Evolutionary conservation across 2,797 vertebrate genomes (phyloP).

Genomic region (Triplophysa yarkandensis): DNA sequence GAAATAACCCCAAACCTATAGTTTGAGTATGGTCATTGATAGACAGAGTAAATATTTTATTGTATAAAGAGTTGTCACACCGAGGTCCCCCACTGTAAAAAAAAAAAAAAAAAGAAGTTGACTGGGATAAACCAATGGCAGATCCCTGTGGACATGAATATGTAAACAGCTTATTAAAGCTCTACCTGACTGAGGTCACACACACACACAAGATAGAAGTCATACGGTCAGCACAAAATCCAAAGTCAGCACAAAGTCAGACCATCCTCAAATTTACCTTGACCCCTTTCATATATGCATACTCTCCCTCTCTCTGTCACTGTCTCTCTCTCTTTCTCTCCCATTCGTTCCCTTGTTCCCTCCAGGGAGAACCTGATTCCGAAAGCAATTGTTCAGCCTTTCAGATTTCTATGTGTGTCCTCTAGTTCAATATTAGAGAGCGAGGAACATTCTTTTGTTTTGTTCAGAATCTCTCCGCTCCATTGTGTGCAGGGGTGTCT

Average conservation of each 20-base stretch:
- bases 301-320: constrained; percentile 5
- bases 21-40: not conserved
- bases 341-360: constrained; percentile 49
- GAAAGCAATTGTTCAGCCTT: constrained; percentile 57
- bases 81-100: constrained; percentile 46
- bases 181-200: constrained; percentile 35
- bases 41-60: not conserved
- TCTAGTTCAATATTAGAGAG: constrained; percentile 46
- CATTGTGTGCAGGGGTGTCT: constrained; percentile 24
- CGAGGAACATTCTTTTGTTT: constrained; percentile 20
- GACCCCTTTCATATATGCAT: constrained; percentile 11
- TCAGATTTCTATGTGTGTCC: constrained; percentile 49
- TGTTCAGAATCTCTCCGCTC: constrained; percentile 13
- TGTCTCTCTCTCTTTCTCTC: constrained; percentile 6
- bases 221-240: constrained; percentile 48
- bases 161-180: constrained; percentile 59
- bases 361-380: constrained; percentile 62
- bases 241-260: constrained; percentile 62
- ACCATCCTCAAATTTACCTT: constrained; percentile 42
- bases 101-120: constrained; percentile 47
- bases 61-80: constrained; percentile 13
- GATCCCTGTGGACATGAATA: constrained; percentile 68
- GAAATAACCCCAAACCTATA: not conserved
- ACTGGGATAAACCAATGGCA: constrained; percentile 61
- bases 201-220: constrained; percentile 43